phyloP scores from a whole-genome alignment of 2,888 invertebrate species.

The Morpho achilles region DNA sequence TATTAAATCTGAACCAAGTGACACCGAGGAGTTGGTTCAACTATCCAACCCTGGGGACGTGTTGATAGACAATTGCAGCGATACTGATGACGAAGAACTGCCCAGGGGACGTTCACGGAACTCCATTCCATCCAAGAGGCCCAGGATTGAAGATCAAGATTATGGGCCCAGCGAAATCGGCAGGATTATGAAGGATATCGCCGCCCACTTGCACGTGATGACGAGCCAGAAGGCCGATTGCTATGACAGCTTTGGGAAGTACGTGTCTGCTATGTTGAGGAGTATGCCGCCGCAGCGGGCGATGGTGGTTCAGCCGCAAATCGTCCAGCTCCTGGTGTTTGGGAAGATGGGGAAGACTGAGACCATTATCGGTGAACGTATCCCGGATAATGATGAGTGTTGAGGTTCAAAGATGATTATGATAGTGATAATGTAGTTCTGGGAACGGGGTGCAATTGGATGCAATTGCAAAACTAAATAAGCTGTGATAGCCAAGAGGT shows the following conservation, averaged over 20 bases:
- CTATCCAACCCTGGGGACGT: constrained; percentile 1
- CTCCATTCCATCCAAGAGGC: constrained; percentile 1
- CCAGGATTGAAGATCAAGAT: neutral
- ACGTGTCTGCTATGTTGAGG: constrained; percentile 43
- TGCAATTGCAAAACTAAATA: no score
- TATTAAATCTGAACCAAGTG: neutral
- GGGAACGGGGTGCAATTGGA: no score
- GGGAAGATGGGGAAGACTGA: constrained; percentile 10
- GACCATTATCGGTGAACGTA: neutral
- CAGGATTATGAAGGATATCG: neutral
- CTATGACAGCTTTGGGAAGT: constrained; percentile 45
- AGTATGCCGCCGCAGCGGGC: constrained; percentile 38
- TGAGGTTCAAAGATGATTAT: no score
- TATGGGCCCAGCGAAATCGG: neutral
- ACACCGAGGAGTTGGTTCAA: neutral
- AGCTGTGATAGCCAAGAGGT: no score
- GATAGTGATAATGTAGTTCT: no score
- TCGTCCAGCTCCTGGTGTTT: constrained; percentile 20
- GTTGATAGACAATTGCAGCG: neutral
- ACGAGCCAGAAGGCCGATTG: constrained; percentile 31
- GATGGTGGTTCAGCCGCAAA: constrained; percentile 39
- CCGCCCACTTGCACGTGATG: constrained; percentile 3
- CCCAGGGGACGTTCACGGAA: neutral
- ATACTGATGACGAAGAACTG: neutral
- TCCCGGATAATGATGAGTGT: no score